Evolutionary conservation across 2,888 invertebrate genomes (phyloP), one percentile per base, ranked within the genome.

Genomic region (Eristalis arbustorum): DNA sequence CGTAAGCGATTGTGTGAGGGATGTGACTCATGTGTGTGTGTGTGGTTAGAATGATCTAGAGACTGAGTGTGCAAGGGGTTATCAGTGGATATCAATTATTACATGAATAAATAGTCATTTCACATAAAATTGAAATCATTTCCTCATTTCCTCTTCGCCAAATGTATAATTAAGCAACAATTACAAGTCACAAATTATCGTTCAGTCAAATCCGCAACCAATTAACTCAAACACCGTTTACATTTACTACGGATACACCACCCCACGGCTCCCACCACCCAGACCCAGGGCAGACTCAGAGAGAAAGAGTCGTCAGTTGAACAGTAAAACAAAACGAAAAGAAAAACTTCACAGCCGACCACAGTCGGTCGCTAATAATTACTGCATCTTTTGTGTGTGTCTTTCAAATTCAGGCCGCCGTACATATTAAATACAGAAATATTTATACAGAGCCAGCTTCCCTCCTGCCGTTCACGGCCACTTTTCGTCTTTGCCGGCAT

Each of bases 401-500:
- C 64, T 31, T 59, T 59, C 59, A 25, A 59, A 66, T 73, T 56
- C 42, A 66, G 25, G 25, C 25, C 25, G 25, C 25, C 25, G 25
- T 25, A 25, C 25, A 25, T 25, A 25, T 25, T 25, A 25, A 25
- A 25, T 25, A 25, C 25, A 25, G 40, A 73, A 82, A 69, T 85
- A 74, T 69, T 73, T 73, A 74, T 74, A 77, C 14, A 77, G 77
- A 85, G n/a, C n/a, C n/a, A n/a, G n/a, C n/a, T 66, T 75, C 73
- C 74, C 37, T 42, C 31, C 22, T 31, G 25, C 40, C 14, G 61
- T 22, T 37, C 28, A 40, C 49, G 63, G 62, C n/a, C 49, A 73
- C 13, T 31, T 31, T 31, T 31, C 31, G 31, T 11, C 37, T 13
- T 10, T 14, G 14, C 8, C 56, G 56, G 22, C 31, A 49, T 56